Evolutionary conservation across 2,888 invertebrate genomes (phyloP), one percentile per base, ranked within the genome.

Genomic region (Oasisia sp.): DNA sequence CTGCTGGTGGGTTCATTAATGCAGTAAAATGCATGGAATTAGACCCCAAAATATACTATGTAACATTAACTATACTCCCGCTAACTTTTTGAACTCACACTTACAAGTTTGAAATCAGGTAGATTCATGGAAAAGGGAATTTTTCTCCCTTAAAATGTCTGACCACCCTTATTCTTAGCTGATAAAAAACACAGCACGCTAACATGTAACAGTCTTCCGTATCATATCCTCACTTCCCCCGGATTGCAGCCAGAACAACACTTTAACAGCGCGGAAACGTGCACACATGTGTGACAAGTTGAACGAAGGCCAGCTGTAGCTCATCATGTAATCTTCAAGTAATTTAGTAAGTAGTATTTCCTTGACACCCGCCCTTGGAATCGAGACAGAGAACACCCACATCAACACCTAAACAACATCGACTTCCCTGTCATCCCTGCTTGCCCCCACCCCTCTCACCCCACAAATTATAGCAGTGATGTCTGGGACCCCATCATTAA

Each of bases 241-340:
- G 14, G 74, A n/a, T 27, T 74, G 14, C 74, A 74, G 7, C 27
- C 14, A 5, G n/a, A 74, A 19, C 14, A 14, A 50, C 50, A 74
- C n/a, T 74, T 74, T 19, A 74, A 19, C 74, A 12, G 50, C 50
- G 9, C 50, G 50, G 50, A 74, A 74, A 74, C 7, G 5, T n/a
- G n/a, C 74, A n/a, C 74, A 74, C 74, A 74, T 7, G 50, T 50
- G 50, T 2, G 50, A 50, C 50, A 74, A 19, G 74, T 74, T 14
- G 27, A 74, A 19, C n/a, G 19, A n/a, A 19, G 74, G 19, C 74
- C 74, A 74, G 74, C 74, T 74, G 74, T 27, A 74, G n/a, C 74
- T n/a, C 74, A 74, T 74, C 74, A 74, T 74, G 74, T 74, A 74
- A 74, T 74, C 74, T 74, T 74, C 74, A 74, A 74, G 74, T 74